Conservation (phyloP, 2,888 invertebrate genomes). For the Diplolepis rosae region DNA sequence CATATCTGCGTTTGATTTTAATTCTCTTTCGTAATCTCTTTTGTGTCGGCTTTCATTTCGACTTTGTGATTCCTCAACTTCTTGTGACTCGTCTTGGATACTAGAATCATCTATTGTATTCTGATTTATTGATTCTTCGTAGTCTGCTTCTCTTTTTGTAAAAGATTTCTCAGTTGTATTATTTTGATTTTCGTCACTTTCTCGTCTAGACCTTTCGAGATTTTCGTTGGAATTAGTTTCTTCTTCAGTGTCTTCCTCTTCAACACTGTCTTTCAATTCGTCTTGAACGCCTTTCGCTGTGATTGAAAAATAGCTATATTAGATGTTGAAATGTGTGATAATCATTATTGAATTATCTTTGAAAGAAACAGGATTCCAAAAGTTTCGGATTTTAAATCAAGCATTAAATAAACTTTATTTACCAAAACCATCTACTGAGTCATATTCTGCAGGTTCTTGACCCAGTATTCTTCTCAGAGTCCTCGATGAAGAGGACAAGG, state of each 20-base stretch:
- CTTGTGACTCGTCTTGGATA: neutral
- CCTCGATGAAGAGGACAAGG: no score
- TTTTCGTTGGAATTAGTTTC: neutral
- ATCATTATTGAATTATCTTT: no score
- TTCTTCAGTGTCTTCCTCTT: slow-evolving; percentile 33
- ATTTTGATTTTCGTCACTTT: neutral
- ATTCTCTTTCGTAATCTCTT: slow-evolving; percentile 46
- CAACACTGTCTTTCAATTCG: slow-evolving; percentile 7
- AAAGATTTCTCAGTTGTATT: neutral
- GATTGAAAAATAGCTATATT: no score
- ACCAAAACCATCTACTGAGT: neutral
- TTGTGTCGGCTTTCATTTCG: slow-evolving; percentile 47
- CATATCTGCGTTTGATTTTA: neutral
- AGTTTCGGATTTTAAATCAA: no score
- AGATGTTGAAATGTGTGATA: no score
- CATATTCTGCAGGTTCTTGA: no score
- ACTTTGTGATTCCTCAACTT: slow-evolving; percentile 9
- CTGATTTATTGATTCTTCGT: neutral
- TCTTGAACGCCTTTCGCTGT: no score
- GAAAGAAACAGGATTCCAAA: no score
- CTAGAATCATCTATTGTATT: neutral
- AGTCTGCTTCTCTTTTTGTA: neutral
- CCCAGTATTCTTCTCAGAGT: no score
- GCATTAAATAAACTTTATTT: no score
- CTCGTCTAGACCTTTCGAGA: neutral